Conservation (phyloP, 2,797 vertebrate genomes). For the Limnodromus scolopaceus region DNA sequence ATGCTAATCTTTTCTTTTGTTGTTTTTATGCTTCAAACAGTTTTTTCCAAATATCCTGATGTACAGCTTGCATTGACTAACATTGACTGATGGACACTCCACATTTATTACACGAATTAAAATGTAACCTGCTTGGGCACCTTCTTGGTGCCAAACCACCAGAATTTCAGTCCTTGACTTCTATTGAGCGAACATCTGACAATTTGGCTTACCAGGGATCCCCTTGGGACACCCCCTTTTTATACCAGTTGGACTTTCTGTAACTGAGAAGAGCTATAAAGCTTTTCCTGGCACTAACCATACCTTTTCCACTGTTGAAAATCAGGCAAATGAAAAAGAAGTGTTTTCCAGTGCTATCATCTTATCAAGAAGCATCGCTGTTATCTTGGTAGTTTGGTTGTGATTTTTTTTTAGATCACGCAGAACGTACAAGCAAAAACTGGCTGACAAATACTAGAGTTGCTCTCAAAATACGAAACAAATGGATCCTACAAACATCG, state of each 20-base stretch:
- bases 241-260: neutral
- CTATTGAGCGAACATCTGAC: neutral
- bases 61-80: neutral
- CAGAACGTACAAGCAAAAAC: neutral
- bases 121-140: neutral
- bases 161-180: neutral
- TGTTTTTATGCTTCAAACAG: neutral
- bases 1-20: neutral
- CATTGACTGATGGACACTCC: neutral
- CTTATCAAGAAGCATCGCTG: neutral
- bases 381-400: neutral
- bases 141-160: neutral
- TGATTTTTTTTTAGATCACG: neutral
- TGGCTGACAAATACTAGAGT: neutral
- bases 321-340: neutral
- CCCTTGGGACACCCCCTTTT: neutral
- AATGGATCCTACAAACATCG: conserved; percentile 21
- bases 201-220: neutral
- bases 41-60: neutral
- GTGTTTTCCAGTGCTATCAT: neutral
- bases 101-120: neutral
- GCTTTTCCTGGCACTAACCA: neutral
- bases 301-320: neutral
- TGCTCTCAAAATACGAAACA: conserved; percentile 38
- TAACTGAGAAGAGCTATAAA: neutral